These are phyloP conservation scores for Amphimedon queenslandica DNA, from an alignment of 37 sponge, comb jelly and placozoan species.

Conservation along the genomic window DNA sequence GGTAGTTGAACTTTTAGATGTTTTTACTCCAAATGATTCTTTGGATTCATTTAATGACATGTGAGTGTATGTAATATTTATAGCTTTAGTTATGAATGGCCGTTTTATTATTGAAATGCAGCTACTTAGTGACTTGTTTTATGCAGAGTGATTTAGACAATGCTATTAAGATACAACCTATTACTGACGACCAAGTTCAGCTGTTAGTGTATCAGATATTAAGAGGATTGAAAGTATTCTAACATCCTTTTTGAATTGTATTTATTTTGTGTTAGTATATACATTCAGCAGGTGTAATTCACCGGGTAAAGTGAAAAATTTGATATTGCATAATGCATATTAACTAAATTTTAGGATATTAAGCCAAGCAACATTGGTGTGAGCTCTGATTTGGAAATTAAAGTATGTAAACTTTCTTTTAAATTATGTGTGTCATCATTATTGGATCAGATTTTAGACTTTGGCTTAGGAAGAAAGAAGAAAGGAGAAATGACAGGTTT, in stretches of 20 bases:
- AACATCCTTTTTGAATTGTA: background rate
- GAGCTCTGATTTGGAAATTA: constrained; percentile 34
- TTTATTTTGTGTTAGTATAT: constrained; percentile 16
- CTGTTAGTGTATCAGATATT: constrained; percentile 94
- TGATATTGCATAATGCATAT: background rate
- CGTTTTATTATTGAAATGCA: constrained; percentile 8
- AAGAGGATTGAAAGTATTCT: constrained; percentile 78
- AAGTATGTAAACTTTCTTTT: background rate
- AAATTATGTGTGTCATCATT: background rate
- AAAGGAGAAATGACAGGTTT: constrained; percentile 43
- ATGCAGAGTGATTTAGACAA: constrained; percentile 97
- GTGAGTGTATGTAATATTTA: constrained; percentile 31
- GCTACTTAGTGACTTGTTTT: constrained; percentile 89
- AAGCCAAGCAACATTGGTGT: constrained; percentile 49
- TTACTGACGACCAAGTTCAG: constrained; percentile 95
- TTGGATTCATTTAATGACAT: constrained; percentile 74
- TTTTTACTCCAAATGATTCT: constrained; percentile 61
- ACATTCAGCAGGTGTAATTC: constrained; percentile 33
- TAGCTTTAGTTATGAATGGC: background rate
- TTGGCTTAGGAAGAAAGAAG: constrained; percentile 38
- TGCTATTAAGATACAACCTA: constrained; percentile 78
- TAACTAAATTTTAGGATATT: constrained; percentile 20
- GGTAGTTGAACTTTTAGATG: constrained; percentile 88
- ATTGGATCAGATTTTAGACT: constrained; percentile 36
- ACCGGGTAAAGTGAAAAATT: constrained; percentile 19